Evolutionary conservation across 2,113 vertebrate genomes (phyloP).

Genomic region (Bothrops jararaca): DNA sequence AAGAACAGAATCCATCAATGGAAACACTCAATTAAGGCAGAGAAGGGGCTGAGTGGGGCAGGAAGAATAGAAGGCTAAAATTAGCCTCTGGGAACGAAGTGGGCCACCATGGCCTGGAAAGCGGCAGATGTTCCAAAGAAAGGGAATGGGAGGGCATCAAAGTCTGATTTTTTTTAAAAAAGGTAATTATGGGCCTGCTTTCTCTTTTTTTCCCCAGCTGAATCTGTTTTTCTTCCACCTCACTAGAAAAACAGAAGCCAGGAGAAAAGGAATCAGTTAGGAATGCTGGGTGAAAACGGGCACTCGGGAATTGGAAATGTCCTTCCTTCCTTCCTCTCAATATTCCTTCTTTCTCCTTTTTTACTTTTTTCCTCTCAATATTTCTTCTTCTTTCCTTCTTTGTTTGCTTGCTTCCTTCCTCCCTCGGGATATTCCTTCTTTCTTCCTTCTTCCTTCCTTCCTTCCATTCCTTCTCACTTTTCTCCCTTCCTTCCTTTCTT

Average conservation of each 20-base stretch:
- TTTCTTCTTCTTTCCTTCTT: background rate
- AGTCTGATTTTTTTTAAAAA: background rate
- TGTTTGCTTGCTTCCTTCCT: no score
- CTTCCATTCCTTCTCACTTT: no score
- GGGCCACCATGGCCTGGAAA: background rate
- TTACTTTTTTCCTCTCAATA: no score
- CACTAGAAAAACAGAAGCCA: background rate
- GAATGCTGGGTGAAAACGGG: background rate
- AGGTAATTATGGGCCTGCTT: background rate
- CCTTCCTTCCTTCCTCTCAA: background rate
- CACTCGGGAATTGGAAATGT: background rate
- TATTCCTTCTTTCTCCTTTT: no score
- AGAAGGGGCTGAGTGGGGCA: background rate
- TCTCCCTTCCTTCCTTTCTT: no score
- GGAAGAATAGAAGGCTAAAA: background rate
- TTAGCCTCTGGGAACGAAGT: background rate
- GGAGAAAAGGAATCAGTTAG: background rate
- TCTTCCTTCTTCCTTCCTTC: no score
- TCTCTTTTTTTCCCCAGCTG: background rate
- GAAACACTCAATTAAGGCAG: background rate
- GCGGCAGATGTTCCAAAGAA: background rate
- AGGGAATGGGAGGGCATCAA: background rate
- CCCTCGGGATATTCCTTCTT: no score
- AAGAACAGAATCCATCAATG: background rate
- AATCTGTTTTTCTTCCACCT: background rate